Evolutionary conservation across 1,140 invertebrate species (phyloP), one percentile per base, ranked within the genome.

Genomic region (Bemisia tabaci): DNA sequence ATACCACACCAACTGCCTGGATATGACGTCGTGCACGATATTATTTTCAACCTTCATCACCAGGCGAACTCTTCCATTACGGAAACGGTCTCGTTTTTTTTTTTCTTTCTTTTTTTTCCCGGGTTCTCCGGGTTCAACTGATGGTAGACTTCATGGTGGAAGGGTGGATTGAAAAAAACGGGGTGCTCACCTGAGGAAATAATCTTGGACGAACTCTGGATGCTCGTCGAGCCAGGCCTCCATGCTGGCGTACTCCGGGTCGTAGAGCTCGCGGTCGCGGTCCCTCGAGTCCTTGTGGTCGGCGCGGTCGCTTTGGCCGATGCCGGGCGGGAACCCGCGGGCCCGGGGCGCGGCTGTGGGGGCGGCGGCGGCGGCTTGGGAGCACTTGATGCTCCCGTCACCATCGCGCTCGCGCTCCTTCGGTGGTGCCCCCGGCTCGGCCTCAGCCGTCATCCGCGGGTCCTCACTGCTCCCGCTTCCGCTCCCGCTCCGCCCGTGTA

Each of bases 181-280:
- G n/a, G n/a, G n/a, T n/a, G 12, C 26, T 33, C 25, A 93, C 90
- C 91, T 90, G 72, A 95, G 83, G 77, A 97, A 95, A 79, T 97
- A 97, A 76, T 95, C 91, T 74, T 94, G 88, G 66, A 92, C 87
- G 77, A 97, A 97, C 75, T 94, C 91, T 67, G 91, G 92, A 79
- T 97, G 93, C 75, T 96, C 93, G 79, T 97, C 94, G 62, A 97
- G 84, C 94, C 94, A 97, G 68, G 91, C 84, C 78, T 94, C 91
- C 77, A 93, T 91, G 59, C 86, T 83, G 17, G 90, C 88, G 76
- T 89, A 91, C 76, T 93, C 89, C 33, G 88, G 84, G 78, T 92
- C 88, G 77, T 91, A 91, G 74, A 81, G 79, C 77, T 71, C 71
- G 74, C 72, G 70, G 75, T 73, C 69, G 73, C 26, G 21, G 64